A percentile compares a stretch with the other conserved stretches of the same genome.
Conservation (phyloP, 2,797 vertebrate genomes). For the Poliocrania exsul region DNA sequence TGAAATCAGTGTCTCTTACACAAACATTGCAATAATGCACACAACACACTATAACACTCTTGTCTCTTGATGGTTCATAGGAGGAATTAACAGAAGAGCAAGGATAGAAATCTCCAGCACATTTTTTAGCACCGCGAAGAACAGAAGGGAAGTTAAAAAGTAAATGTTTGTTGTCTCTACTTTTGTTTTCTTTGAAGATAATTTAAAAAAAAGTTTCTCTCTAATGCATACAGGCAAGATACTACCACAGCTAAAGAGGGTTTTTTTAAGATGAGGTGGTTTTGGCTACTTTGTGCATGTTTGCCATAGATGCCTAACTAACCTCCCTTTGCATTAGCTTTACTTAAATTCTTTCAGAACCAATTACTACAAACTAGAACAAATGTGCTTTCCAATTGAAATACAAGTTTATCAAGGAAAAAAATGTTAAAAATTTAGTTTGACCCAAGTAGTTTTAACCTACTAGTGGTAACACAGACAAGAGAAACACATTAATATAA, state of each 20-base stretch:
- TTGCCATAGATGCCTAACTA: background rate
- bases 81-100: background rate
- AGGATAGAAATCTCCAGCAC: background rate
- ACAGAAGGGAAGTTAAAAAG: background rate
- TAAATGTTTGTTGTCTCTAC: background rate
- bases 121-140: background rate
- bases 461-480: background rate
- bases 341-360: background rate
- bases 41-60: background rate
- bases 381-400: background rate
- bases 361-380: background rate
- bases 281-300: background rate
- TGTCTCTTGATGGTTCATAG: background rate
- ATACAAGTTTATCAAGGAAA: background rate
- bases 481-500: background rate
- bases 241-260: background rate
- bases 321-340: background rate
- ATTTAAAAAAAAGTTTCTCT: background rate
- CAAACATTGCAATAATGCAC: background rate
- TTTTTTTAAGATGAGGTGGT: background rate
- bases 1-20: background rate
- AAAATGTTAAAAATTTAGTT: background rate
- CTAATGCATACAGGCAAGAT: background rate
- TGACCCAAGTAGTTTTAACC: background rate
- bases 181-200: background rate